Base-by-base conservation (phyloP, 2,113 vertebrate species). In the Trogon surrucura region DNA sequence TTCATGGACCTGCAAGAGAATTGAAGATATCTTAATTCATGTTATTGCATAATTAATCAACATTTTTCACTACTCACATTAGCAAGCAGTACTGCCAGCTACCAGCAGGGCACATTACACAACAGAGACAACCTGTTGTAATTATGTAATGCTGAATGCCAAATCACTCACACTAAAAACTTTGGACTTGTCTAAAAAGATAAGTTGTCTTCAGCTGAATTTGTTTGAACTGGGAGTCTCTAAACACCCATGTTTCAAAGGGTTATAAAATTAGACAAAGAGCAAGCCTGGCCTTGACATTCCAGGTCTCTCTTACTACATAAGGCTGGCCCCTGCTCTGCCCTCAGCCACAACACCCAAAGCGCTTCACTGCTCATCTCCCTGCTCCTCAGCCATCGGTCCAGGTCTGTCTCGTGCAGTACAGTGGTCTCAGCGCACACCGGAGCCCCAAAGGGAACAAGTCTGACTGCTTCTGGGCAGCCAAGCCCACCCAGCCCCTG, bases 1-100 rank as follows among this genome's bases (percentile, higher is more conserved):
- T 95, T 99, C 99, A 1, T 99, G 99, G 94, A 99, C 98, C 99
- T 99, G 91, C 2, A 88, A 89, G 11, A 38, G 38, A 91, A 73
- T 18, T 2, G 32, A 45, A 77, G 21, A 60, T 8, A 25, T 15
- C 15, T 80, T 32, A n/a, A 22, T 8, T 12, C 30, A 45, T 6
- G 18, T 57, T 41, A 25, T 3, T 61, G 38, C 17, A 22, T 21
- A 66, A 36, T n/a, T 50, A 5, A 10, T 3, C n/a, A 75, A 34
- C 27, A 44, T 41, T 81, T 73, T 47, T 34, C 61, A 70, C 38
- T 45, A 11, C 18, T 22, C 50, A 22, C 38, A 26, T 16, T 4
- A 34, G 34, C 1, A 41, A 53, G 32, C 69, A 48, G 70, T 64
- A 21, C 10, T 4, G 8, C 29, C 13, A 34, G n/a, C 3, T n/a